Conservation (phyloP, 2,113 vertebrate species). For the Datnioides undecimradiatus region DNA sequence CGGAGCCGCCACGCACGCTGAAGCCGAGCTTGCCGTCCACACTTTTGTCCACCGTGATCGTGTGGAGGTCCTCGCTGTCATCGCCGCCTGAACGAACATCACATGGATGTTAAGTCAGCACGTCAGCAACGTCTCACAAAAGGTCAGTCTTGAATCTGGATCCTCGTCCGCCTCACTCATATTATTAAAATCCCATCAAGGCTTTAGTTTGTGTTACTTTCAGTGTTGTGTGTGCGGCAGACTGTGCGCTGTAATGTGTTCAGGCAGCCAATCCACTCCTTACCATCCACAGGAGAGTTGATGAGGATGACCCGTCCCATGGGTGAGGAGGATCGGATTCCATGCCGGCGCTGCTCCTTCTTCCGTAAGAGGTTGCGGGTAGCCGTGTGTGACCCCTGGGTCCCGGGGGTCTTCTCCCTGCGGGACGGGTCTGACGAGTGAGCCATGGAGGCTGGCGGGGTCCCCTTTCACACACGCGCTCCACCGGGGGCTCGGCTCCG, state of each 20-base stretch:
- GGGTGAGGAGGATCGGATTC: conserved; percentile 89
- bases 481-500: conserved; percentile 65
- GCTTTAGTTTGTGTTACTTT: too few relatives aligned
- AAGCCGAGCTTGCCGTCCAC: conserved; percentile 91
- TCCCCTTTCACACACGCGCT: conserved; percentile 73
- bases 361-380: conserved; percentile 88
- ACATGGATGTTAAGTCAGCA: not conserved
- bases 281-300: conserved; percentile 95
- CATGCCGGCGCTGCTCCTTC: conserved; percentile 89
- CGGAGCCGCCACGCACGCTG: conserved; percentile 92
- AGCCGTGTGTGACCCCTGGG: conserved; percentile 86
- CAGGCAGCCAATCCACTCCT: conserved; percentile 4
- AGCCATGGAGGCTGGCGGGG: conserved; percentile 84
- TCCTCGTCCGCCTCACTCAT: too few relatives aligned
- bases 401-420: conserved; percentile 82
- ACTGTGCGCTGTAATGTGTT: not conserved
- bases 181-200: too few relatives aligned
- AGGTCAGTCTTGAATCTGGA: not conserved
- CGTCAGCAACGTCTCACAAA: too few relatives aligned
- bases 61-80: conserved; percentile 88
- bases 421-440: conserved; percentile 83
- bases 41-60: conserved; percentile 92
- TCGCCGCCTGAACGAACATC: conserved; percentile 76
- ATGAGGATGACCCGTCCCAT: conserved; percentile 98
- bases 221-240: not conserved